Percentiles rank a stretch among this genome's conserved stretches.
phyloP scores from a whole-genome alignment of 1,140 invertebrate genomes.

The Stratiolaelaps scimitus region DNA sequence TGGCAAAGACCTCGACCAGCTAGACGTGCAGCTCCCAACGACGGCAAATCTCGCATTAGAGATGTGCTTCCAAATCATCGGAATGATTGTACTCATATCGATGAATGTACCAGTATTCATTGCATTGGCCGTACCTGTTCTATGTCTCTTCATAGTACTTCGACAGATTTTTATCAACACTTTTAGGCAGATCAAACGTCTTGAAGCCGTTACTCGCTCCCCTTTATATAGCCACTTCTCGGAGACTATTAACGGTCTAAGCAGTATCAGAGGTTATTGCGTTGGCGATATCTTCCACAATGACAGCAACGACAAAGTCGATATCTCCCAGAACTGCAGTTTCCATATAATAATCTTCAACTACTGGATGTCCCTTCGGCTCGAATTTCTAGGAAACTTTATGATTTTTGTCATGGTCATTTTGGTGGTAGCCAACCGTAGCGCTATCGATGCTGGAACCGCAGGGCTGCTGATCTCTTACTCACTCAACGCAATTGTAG shows the following conservation, averaged over 20 bases:
- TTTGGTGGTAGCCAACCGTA: not conserved
- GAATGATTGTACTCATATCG: slow-evolving; percentile 71
- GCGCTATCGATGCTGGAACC: not conserved
- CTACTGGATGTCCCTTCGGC: slow-evolving; percentile 71
- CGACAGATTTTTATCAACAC: slow-evolving; percentile 43
- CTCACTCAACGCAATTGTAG: slow-evolving; percentile 29
- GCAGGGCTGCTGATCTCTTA: slow-evolving; percentile 28
- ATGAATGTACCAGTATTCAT: slow-evolving; percentile 65
- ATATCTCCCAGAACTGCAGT: slow-evolving; percentile 39
- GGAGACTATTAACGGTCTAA: slow-evolving; percentile 43
- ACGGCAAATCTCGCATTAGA: not conserved
- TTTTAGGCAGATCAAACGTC: slow-evolving; percentile 46
- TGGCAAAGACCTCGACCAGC: slow-evolving; percentile 30
- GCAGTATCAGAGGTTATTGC: slow-evolving; percentile 43
- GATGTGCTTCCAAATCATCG: slow-evolving; percentile 54
- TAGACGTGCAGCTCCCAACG: slow-evolving; percentile 5
- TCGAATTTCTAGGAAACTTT: slow-evolving; percentile 82
- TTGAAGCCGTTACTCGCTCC: slow-evolving; percentile 45
- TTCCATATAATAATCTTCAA: slow-evolving; percentile 48
- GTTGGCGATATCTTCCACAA: slow-evolving; percentile 38
- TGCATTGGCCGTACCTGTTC: slow-evolving; percentile 64
- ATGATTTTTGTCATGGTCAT: slow-evolving; percentile 37
- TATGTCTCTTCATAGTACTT: slow-evolving; percentile 45
- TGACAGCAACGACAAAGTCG: slow-evolving; percentile 38
- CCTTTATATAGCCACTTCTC: slow-evolving; percentile 48